These are phyloP conservation scores for Smutsia gigantea DNA, from an alignment of 2,797 vertebrate genomes.

Conservation along the genomic window DNA sequence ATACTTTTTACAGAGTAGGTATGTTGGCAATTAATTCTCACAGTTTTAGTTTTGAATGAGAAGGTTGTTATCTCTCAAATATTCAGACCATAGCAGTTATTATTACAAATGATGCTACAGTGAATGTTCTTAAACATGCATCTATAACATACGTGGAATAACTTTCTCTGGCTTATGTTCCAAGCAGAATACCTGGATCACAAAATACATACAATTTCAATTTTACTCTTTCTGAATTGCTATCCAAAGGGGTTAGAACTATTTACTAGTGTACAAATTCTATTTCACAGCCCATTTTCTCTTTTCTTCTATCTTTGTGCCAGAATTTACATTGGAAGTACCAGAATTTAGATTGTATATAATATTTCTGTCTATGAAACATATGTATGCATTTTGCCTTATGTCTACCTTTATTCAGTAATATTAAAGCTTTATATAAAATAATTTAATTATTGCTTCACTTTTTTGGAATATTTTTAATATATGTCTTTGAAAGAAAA, in stretches of 20 bases:
- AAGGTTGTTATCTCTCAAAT: background rate
- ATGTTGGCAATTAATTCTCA: background rate
- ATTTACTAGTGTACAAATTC: background rate
- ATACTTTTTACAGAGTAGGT: background rate
- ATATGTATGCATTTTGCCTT: background rate
- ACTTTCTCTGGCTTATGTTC: background rate
- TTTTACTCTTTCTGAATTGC: background rate
- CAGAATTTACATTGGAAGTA: background rate
- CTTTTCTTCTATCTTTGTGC: background rate
- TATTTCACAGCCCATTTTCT: background rate
- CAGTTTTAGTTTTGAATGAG: background rate
- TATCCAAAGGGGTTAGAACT: background rate
- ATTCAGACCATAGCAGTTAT: background rate
- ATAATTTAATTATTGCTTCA: background rate
- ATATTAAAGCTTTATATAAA: background rate
- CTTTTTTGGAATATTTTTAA: background rate
- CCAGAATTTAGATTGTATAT: background rate
- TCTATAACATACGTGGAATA: background rate
- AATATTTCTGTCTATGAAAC: background rate
- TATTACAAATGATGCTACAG: background rate
- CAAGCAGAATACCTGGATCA: background rate
- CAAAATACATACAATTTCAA: background rate
- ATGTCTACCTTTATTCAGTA: background rate
- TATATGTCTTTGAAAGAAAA: background rate
- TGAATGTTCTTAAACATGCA: background rate